Evolutionary conservation across 2,888 invertebrate genomes (phyloP), one percentile per base, ranked within the genome.

Genomic region (Lasioglossum oenotherae): DNA sequence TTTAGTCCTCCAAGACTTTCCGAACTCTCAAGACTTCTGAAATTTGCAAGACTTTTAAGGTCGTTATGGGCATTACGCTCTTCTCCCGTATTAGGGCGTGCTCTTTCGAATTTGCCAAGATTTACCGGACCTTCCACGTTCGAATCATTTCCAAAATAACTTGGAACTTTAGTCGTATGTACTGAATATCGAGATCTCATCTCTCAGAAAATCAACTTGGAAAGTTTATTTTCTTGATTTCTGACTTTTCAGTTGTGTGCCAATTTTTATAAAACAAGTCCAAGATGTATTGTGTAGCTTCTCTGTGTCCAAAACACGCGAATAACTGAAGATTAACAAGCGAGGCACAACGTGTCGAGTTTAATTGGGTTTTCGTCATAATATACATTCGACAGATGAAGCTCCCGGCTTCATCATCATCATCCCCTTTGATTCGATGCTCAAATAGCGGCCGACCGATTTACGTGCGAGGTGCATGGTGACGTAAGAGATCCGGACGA

Each of bases 361-460:
- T 46, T 8, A 6, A 53, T 23, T 8, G 49, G 23, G 49, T 23
- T 53, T 53, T 53, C 53, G 8, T 53, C 23, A 19, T 49, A 49
- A 49, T 49, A 49, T 49, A 2, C 49, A 23, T 8, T 23, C 49
- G 23, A 49, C 49, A 23, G 23, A 19, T 49, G 49, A 49, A 23
- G 8, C 49, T 8, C 16, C 46, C 46, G 4, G 27, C 60, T 27
- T 60, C 60, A 12, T 4, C 57, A 27, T 60, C 4, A 60, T 60
- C 60, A 53, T 75, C 16, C 19, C 19, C 16, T 83, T 57, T 31
- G 31, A 10, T 49, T 49, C 41, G 23, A 38, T 49, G 60, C 53
- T 72, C 16, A 4, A 82, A 67, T 78, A 27, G 5, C 49, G 49
- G 35, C 31, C 53, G 67, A 67, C 23, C 49, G 74, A 80, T 79